A percentile compares a stretch with the other conserved stretches of the same genome.
These are phyloP conservation scores for Galerucella nymphaeae DNA, from an alignment of 2,888 invertebrate genomes.

Conservation along the genomic window DNA sequence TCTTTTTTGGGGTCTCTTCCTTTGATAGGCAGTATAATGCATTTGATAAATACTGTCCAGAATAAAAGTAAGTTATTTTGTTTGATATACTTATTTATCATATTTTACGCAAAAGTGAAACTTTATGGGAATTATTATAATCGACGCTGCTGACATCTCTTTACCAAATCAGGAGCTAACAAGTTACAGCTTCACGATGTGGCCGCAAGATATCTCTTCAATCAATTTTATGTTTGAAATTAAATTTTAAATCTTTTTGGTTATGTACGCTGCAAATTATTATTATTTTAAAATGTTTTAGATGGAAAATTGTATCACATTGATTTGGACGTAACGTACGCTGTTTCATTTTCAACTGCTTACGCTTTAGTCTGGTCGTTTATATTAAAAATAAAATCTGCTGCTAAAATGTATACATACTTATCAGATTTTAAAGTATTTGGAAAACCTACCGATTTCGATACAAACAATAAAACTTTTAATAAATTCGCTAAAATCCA, in stretches of 20 bases:
- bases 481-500: constrained; percentile 37
- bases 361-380: constrained; percentile 23
- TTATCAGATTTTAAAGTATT: constrained; percentile 36
- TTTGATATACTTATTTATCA: not conserved
- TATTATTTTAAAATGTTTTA: constrained; percentile 12
- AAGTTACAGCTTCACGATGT: not conserved
- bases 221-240: no score
- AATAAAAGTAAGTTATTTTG: constrained; percentile 32
- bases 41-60: constrained; percentile 29
- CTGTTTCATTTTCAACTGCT: constrained; percentile 29
- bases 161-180: no score
- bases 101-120: not conserved
- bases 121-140: no score
- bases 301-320: constrained; percentile 27
- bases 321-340: constrained; percentile 34
- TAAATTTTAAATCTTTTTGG: not conserved
- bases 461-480: constrained; percentile 25
- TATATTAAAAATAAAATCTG: constrained; percentile 23
- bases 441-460: constrained; percentile 38
- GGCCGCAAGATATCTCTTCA: not conserved
- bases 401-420: constrained; percentile 31
- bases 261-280: not conserved
- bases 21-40: constrained; percentile 33
- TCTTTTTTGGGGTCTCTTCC: constrained; percentile 27
- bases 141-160: no score